A percentile compares a stretch with the other conserved stretches of the same genome.
Evolutionary conservation across 2,113 vertebrate species (phyloP).

Genomic region (Oenanthe melanoleuca): DNA sequence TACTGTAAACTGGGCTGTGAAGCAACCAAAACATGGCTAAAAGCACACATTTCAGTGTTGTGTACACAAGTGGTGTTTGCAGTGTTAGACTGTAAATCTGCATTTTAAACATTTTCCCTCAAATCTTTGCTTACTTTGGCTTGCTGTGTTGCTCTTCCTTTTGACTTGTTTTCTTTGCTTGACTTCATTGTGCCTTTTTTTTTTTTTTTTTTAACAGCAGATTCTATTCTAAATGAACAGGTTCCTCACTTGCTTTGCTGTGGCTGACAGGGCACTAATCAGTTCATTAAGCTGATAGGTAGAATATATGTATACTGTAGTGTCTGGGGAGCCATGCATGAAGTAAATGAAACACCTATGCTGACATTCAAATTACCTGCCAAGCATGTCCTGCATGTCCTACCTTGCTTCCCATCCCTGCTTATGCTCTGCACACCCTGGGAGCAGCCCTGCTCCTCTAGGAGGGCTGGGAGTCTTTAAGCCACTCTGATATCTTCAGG

Average conservation of each 20-base stretch:
- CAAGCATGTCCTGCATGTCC: neutral
- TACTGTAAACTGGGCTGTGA: neutral
- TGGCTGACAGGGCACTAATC: neutral
- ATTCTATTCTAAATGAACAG: neutral
- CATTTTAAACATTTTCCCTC: neutral
- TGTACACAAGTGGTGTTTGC: neutral
- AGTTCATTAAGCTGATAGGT: neutral
- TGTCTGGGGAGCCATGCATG: neutral
- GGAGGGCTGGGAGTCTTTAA: too few species aligned
- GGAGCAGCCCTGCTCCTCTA: neutral
- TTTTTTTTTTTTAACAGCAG: neutral
- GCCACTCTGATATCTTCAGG: neutral
- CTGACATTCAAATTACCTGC: neutral
- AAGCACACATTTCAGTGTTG: neutral
- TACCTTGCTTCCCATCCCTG: rapidly evolving
- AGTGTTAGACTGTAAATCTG: neutral
- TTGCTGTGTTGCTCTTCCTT: neutral
- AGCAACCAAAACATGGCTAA: neutral
- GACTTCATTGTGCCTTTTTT: neutral
- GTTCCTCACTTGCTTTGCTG: neutral
- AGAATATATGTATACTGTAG: neutral
- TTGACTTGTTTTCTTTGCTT: neutral
- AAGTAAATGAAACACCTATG: neutral
- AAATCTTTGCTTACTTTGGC: neutral
- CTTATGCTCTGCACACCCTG: rapidly evolving